These are phyloP conservation scores for Panthera uncia DNA, from an alignment of 2,113 vertebrate species.

Conservation along the genomic window DNA sequence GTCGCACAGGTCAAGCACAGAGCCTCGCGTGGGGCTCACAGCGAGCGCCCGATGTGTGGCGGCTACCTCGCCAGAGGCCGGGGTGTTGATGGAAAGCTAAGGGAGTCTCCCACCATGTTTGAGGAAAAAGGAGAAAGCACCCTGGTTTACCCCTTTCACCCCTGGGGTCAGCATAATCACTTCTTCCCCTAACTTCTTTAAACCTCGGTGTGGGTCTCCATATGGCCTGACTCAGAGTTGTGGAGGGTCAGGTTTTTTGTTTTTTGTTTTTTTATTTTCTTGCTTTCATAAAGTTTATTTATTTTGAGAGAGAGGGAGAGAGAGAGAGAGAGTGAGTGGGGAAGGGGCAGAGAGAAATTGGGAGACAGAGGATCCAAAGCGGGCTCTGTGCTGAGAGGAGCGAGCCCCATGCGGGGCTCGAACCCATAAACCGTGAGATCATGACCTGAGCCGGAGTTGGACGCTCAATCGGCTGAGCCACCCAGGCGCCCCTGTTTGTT, in stretches of 20 bases:
- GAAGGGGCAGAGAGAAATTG: too few species aligned
- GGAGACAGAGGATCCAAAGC: too few species aligned
- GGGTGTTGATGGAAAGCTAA: neutral
- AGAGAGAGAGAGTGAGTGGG: too few species aligned
- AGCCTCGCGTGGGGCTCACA: accelerated
- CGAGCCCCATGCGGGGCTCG: too few species aligned
- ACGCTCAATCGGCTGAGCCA: too few species aligned
- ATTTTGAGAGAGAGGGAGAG: too few species aligned
- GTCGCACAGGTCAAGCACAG: neutral
- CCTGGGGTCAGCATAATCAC: neutral
- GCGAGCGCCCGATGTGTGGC: accelerated
- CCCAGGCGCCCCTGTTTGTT: neutral
- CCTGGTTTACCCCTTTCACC: accelerated
- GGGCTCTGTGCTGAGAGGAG: too few species aligned
- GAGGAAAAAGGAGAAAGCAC: neutral
- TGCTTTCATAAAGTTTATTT: too few species aligned
- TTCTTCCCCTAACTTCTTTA: neutral
- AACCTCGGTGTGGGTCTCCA: neutral
- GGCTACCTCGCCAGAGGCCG: accelerated
- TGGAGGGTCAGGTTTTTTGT: neutral
- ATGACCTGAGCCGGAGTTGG: too few species aligned
- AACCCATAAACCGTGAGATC: too few species aligned
- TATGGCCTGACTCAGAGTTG: neutral
- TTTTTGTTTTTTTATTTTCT: neutral
- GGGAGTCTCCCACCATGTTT: neutral